Evolutionary conservation across 2,888 invertebrate genomes (phyloP).

Genomic region (Psococerastis gibbosa): DNA sequence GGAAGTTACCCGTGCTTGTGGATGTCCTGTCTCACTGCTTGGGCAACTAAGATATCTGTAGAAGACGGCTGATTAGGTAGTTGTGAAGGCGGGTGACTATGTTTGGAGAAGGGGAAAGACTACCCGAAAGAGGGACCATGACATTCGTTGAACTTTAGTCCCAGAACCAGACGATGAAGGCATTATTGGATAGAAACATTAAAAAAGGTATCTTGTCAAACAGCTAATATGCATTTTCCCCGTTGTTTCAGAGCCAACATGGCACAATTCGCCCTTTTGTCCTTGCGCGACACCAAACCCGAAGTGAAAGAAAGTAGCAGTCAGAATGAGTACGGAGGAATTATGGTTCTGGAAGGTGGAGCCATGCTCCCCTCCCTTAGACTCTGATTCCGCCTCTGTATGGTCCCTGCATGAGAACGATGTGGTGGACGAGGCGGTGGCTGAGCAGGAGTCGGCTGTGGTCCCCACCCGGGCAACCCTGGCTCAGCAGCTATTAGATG

Average conservation of each 20-base stretch:
- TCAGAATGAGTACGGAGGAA: conserved; percentile 16
- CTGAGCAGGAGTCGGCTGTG: background rate
- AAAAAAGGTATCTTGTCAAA: too few species aligned
- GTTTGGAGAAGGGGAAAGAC: too few species aligned
- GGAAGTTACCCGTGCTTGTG: too few species aligned
- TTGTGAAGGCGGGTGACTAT: too few species aligned
- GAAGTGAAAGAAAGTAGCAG: conserved; percentile 24
- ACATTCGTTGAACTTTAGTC: too few species aligned
- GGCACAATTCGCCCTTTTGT: conserved; percentile 51
- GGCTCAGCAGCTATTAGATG: conserved; percentile 15
- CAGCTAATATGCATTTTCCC: too few species aligned
- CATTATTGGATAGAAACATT: too few species aligned
- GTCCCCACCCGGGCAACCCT: conserved; percentile 13
- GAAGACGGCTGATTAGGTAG: too few species aligned
- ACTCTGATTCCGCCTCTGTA: conserved; percentile 23
- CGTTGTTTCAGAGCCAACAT: conserved; percentile 63
- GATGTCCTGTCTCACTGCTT: too few species aligned
- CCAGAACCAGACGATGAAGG: too few species aligned
- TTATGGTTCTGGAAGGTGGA: conserved; percentile 29
- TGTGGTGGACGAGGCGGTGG: conserved; percentile 23
- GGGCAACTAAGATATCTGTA: too few species aligned
- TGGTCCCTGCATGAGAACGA: conserved; percentile 15
- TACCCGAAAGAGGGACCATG: too few species aligned
- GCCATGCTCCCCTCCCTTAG: conserved; percentile 31
- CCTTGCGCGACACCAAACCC: conserved; percentile 40